Evolutionary conservation across 1,140 invertebrate species (phyloP), one percentile per base, ranked within the genome.

Genomic region (Notospermus geniculatus): DNA sequence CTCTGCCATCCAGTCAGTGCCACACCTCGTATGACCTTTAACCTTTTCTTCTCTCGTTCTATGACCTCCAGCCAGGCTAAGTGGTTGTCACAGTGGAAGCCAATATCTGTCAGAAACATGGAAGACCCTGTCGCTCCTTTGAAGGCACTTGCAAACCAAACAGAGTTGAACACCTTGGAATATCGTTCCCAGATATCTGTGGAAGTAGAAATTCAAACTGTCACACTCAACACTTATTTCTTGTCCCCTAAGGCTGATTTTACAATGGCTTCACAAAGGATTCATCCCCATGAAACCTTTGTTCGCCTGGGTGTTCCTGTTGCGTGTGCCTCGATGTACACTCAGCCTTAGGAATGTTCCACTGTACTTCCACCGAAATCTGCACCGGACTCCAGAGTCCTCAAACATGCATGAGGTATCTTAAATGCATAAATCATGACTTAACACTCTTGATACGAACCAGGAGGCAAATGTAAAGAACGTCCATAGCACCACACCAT

Each of bases 61-160:
- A 74, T 85, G 0, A 89, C 85, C 62, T 87, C 83, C 23, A 91
- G 69, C 89, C 89, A 91, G n/a, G 85, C 80, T 45, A 86, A 78
- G 72, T 90, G 87, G 71, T 91, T 91, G 63, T 89, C 87, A 36
- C 89, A 71, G 74, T 90, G 89, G 56, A 86, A 82, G 39, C 82
- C 81, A 7, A 87, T 81, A 59, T 84, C 81, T 71, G 87, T 82
- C 67, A 88, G 82, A 57, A 89, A 87, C 52, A 90, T 78, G 25
- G 86, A 88, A 64, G 90, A 88, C 0, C 79, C 78, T 52, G 79
- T 80, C 7, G 79, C 78, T 25, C 82, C 93, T 84, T 96, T 96
- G 73, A 90, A 96, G 0, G 93, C 91, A 61, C 89, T 89, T 2
- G 93, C 93, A n/a, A 89, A 86, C 95, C 95, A 98, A n/a, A 95